These are phyloP conservation scores for Nylanderia fulva DNA, from an alignment of 1,140 invertebrate genomes.

Conservation along the genomic window DNA sequence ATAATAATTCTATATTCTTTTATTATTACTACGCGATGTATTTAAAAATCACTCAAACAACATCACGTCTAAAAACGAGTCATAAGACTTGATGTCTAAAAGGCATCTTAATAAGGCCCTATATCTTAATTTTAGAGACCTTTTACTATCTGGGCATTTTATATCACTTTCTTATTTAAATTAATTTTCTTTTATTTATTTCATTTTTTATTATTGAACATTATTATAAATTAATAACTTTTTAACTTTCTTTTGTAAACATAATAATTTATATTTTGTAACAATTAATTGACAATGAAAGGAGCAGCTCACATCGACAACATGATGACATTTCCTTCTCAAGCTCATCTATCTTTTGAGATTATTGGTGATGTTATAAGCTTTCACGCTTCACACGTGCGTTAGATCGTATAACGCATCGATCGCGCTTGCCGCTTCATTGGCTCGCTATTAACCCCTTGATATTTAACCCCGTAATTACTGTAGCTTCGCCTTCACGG, in stretches of 20 bases:
- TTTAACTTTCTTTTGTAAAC: not conserved
- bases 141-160: too few species aligned
- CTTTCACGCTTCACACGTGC: slow-evolving; percentile 16
- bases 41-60: slow-evolving; percentile 1
- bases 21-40: not conserved
- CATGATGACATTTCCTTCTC: slow-evolving; percentile 34
- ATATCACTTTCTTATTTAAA: not conserved
- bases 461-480: slow-evolving; percentile 84
- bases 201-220: not conserved
- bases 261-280: not conserved
- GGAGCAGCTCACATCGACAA: not conserved
- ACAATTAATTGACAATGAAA: slow-evolving; percentile 12
- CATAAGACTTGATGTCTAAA: too few species aligned
- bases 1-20: too few species aligned
- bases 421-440: slow-evolving; percentile 73
- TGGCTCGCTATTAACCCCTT: slow-evolving; percentile 80
- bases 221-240: not conserved
- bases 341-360: slow-evolving; percentile 55
- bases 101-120: too few species aligned
- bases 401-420: slow-evolving; percentile 41
- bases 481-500: slow-evolving; percentile 66
- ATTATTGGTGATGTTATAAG: slow-evolving; percentile 49
- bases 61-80: too few species aligned
- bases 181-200: not conserved
- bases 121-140: too few species aligned